Evolutionary conservation across 2,113 vertebrate species (phyloP).

Genomic region (Leptobrachium ailaonicum): DNA sequence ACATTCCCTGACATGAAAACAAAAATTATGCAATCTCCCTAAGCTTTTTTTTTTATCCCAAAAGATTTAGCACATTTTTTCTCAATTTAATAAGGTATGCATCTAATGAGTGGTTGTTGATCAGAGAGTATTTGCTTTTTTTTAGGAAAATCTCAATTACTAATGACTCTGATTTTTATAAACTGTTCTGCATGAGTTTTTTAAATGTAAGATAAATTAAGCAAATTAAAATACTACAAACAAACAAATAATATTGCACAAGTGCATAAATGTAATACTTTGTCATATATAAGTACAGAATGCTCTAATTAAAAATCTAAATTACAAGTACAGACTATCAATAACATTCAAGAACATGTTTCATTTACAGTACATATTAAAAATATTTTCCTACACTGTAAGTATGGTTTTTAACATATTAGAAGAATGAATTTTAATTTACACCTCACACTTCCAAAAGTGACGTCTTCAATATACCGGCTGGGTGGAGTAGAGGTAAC

Average conservation of each 20-base stretch:
- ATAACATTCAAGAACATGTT: too few relatives aligned
- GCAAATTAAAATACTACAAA: background rate
- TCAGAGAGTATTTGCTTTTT: background rate
- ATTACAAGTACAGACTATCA: too few relatives aligned
- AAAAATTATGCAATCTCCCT: slow-evolving; percentile 11
- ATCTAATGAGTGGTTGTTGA: slow-evolving; percentile 16
- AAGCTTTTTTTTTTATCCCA: background rate
- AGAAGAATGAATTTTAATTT: too few relatives aligned
- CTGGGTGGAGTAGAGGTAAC: too few relatives aligned
- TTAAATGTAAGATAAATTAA: background rate
- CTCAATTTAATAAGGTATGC: slow-evolving; percentile 14
- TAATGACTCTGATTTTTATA: background rate
- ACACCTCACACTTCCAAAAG: too few relatives aligned
- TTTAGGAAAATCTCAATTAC: background rate
- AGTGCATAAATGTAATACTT: background rate
- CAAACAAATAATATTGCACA: background rate
- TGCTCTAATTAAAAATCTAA: background rate
- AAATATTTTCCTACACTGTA: too few relatives aligned
- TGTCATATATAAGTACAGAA: background rate
- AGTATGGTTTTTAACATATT: too few relatives aligned
- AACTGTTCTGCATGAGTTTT: background rate
- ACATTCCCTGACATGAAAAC: slow-evolving; percentile 26
- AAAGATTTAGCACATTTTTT: background rate
- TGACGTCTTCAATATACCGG: too few relatives aligned
- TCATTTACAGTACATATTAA: too few relatives aligned